A percentile compares a stretch with the other conserved stretches of the same genome.
Conservation (phyloP, 2,888 invertebrate genomes). For the Rhogogaster chlorosoma region DNA sequence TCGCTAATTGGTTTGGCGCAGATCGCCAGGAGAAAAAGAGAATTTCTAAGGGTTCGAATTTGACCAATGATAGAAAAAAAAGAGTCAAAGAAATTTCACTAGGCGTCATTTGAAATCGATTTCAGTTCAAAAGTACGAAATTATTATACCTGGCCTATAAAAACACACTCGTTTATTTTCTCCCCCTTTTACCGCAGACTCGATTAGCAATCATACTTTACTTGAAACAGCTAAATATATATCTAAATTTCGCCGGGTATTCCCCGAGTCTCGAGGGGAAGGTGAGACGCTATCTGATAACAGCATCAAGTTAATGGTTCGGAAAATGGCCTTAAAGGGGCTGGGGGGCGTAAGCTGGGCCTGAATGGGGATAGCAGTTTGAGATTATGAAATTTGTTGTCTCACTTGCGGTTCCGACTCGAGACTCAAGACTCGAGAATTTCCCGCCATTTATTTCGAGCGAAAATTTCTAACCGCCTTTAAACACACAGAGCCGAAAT, state of each 20-base stretch:
- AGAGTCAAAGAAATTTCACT: background rate
- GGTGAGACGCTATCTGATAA: background rate
- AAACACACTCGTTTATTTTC: background rate
- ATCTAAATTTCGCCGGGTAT: background rate
- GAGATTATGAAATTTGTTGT: background rate
- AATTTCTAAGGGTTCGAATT: background rate
- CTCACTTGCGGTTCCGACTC: background rate
- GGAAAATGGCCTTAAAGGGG: conserved; percentile 16
- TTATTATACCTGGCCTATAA: background rate
- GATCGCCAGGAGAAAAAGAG: background rate
- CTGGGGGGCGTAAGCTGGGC: no score
- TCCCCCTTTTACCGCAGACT: background rate
- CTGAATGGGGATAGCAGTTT: background rate
- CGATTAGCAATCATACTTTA: conserved; percentile 28
- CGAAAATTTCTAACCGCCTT: background rate
- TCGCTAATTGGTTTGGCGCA: background rate
- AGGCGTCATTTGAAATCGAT: background rate
- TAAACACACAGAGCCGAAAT: background rate
- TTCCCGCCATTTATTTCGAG: background rate
- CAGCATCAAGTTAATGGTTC: conserved; percentile 4
- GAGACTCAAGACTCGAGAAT: background rate
- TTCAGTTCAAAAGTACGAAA: background rate
- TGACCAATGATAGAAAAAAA: background rate
- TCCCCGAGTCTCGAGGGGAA: background rate
- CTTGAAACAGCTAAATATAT: background rate